phyloP scores from a whole-genome alignment of 2,888 invertebrate genomes.

The Dryobota labecula region DNA sequence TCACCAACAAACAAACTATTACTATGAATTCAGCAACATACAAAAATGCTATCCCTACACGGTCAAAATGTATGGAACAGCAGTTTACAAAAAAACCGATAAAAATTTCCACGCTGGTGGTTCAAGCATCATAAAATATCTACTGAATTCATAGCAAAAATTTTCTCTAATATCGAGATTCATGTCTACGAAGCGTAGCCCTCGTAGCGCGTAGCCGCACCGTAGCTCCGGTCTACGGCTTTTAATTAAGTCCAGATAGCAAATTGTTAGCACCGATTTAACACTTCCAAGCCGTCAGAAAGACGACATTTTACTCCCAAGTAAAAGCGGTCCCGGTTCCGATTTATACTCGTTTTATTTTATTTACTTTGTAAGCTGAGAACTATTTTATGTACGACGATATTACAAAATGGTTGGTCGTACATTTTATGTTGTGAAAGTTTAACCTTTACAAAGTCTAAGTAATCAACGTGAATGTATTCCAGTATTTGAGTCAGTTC shows the following conservation, averaged over 20 bases:
- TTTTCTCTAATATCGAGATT: not conserved
- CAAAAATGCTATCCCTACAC: no score
- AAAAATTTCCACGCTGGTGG: no score
- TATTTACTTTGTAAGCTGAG: slow-evolving; percentile 21
- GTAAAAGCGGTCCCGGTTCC: not conserved
- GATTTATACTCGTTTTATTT: slow-evolving; percentile 22
- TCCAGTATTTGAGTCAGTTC: not conserved
- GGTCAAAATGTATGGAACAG: no score
- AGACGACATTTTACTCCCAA: slow-evolving; percentile 1
- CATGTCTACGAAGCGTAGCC: slow-evolving; percentile 15
- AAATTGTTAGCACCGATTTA: slow-evolving; percentile 2
- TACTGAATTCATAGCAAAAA: no score
- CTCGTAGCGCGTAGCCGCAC: slow-evolving; percentile 7
- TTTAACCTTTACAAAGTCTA: not conserved
- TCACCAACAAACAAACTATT: no score
- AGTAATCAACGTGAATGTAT: not conserved
- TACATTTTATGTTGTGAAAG: not conserved
- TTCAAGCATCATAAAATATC: no score
- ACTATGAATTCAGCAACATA: no score
- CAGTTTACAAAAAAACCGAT: no score
- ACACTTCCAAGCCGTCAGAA: not conserved
- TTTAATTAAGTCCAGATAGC: slow-evolving; percentile 19
- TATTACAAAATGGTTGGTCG: slow-evolving; percentile 5
- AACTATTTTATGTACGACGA: slow-evolving; percentile 14
- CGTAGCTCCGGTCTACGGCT: not conserved